Percentiles rank a stretch among this genome's conserved stretches.
These are phyloP conservation scores for Melieria picta DNA, from an alignment of 2,888 invertebrate species.

Conservation along the genomic window DNA sequence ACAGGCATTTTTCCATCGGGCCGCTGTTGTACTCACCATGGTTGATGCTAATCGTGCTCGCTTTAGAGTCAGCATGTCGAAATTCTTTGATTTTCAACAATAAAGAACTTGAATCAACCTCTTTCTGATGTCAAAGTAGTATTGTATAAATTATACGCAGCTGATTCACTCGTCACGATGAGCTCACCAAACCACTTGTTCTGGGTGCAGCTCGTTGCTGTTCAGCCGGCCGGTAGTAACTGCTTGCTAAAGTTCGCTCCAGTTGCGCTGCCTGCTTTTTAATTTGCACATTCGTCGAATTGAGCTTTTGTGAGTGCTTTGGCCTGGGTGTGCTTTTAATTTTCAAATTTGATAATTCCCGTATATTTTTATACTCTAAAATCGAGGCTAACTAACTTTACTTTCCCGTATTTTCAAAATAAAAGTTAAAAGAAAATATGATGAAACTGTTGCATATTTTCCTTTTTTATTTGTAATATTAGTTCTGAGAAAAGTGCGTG, in stretches of 20 bases:
- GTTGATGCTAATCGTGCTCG: slow-evolving; percentile 21
- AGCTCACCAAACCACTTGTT: slow-evolving; percentile 19
- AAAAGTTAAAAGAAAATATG: background rate
- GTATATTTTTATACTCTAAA: slow-evolving; percentile 1
- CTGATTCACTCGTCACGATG: slow-evolving; percentile 9
- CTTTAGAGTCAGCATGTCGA: slow-evolving; percentile 33
- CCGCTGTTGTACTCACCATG: slow-evolving; percentile 16
- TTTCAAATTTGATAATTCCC: slow-evolving; percentile 8
- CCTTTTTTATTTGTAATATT: background rate
- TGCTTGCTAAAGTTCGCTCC: background rate
- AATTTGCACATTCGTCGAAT: background rate
- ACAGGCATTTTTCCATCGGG: background rate
- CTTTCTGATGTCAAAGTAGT: background rate
- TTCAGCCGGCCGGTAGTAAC: background rate
- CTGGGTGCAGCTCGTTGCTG: background rate
- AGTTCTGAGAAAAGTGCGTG: no score
- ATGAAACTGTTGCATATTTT: background rate
- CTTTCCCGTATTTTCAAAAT: background rate
- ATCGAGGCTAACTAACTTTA: background rate
- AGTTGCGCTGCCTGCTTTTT: background rate
- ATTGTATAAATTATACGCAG: background rate
- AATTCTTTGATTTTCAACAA: background rate
- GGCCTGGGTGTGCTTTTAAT: slow-evolving; percentile 3
- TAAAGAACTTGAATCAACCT: background rate
- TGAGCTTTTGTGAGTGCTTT: slow-evolving; percentile 21